Base-by-base conservation (phyloP, 2,888 invertebrate genomes). In the Diachrysia chrysitis region DNA sequence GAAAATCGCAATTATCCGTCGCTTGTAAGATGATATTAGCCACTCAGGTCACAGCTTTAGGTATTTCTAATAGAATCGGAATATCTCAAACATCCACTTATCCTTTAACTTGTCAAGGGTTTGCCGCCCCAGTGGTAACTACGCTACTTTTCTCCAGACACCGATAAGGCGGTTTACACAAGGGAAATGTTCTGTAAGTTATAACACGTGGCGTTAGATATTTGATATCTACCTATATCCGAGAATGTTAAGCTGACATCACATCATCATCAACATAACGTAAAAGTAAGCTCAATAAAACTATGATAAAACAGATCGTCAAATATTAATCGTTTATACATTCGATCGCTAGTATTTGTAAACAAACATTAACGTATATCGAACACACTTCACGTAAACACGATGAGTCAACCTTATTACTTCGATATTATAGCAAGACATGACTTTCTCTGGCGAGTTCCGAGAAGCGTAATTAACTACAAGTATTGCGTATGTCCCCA, bases 371-470 rank as follows among this genome's bases (percentile, higher is more conserved):
- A 66, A 37, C 58, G 48, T 69, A 69, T 56, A 58, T 73, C 32
- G 78, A 53, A 32, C 48, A 19, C 19, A 42, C 55, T 62, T 46
- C 69, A 32, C 62, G 57, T 64, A 62, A 54, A 57, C 64, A 64
- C 54, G 51, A 65, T 29, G 54, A 23, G 51, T 70, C 66, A 29
- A 61, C 48, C 21, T 67, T 62, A 63, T 62, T 51, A 63, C 51
- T 63, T 63, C 68, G 56, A 59, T 62, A 51, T 61, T 35, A 32
- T 60, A 64, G 59, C 16, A 58, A 71, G 64, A 60, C 54, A 68
- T 60, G 66, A 73, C 76, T 80, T 79, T 81, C 82, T 76, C 69
- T 72, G 65, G 66, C 57, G 25, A 71, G 71, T 67, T 71, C 54
- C 55, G 56, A 71, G 65, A 65, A 73, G 42, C 66, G 37, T 71